Conservation (phyloP, 2,888 invertebrate species). For the Aleiodes testaceus region DNA sequence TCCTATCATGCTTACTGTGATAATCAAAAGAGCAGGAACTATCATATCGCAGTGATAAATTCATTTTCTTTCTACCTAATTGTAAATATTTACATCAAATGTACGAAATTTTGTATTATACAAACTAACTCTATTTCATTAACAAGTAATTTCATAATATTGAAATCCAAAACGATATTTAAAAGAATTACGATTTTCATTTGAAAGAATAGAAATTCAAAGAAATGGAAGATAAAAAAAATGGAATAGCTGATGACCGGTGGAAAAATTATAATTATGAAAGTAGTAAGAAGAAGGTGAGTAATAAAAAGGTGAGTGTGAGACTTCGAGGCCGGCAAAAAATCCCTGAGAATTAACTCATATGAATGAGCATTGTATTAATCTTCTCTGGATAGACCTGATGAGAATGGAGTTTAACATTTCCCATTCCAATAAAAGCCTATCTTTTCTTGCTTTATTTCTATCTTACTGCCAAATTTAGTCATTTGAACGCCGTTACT, state of each 20-base stretch:
- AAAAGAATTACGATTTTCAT: too few species aligned
- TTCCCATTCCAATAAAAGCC: constrained; percentile 16
- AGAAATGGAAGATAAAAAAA: background rate
- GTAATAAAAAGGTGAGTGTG: constrained; percentile 64
- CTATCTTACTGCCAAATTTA: constrained; percentile 5
- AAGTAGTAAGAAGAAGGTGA: constrained; percentile 50
- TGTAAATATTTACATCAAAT: too few species aligned
- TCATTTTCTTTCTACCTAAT: too few species aligned
- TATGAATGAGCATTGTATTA: constrained; percentile 23
- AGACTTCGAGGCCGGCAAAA: constrained; percentile 55
- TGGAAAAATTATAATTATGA: constrained; percentile 59
- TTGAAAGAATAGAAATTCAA: background rate
- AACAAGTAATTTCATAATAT: too few species aligned
- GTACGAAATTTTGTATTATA: too few species aligned
- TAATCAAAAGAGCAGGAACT: too few species aligned
- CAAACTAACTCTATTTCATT: too few species aligned
- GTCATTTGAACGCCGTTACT: too few species aligned
- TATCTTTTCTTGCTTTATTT: background rate
- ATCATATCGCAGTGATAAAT: too few species aligned
- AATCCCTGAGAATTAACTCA: constrained; percentile 52
- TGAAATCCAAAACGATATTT: too few species aligned
- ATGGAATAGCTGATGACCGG: background rate
- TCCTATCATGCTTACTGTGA: too few species aligned
- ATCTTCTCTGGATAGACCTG: constrained; percentile 14
- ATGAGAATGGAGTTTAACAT: constrained; percentile 24